A percentile compares a stretch with the other conserved stretches of the same genome.
phyloP scores from a whole-genome alignment of 2,113 vertebrate species.

The Anolis sagrei region DNA sequence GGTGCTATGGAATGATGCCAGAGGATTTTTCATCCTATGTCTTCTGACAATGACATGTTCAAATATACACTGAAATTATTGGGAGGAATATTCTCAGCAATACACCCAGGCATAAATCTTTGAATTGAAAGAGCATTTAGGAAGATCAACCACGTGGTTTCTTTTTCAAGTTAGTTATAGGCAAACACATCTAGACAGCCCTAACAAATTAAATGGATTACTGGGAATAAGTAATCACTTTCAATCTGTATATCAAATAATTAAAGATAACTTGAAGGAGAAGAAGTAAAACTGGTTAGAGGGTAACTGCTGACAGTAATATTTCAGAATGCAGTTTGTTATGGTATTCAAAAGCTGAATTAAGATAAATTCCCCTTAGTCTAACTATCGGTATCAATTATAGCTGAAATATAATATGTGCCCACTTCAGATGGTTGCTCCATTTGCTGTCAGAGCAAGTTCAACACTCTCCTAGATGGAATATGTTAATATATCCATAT shows the following conservation, averaged over 20 bases:
- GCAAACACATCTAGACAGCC: conserved; percentile 10
- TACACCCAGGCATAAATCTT: background rate
- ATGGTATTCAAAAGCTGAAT: conserved; percentile 31
- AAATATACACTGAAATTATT: background rate
- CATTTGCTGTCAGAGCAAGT: background rate
- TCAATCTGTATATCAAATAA: conserved; percentile 11
- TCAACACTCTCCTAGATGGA: conserved; percentile 15
- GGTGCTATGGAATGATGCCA: background rate
- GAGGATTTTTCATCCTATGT: background rate
- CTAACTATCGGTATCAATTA: conserved; percentile 24
- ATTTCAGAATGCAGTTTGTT: conserved; percentile 25
- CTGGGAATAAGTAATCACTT: conserved; percentile 1
- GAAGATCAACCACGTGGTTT: background rate
- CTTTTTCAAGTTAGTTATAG: conserved; percentile 9
- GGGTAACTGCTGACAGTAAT: background rate
- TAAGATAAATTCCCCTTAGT: conserved; percentile 7
- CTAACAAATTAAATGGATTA: conserved; percentile 40
- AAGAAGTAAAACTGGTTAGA: conserved; percentile 16
- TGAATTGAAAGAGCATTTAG: conserved; percentile 6
- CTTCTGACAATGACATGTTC: background rate
- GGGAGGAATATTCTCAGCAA: background rate
- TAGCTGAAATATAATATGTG: conserved; percentile 17
- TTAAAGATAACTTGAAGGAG: conserved; percentile 18
- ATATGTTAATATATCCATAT: background rate
- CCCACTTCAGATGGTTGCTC: conserved; percentile 17